Percentiles rank a stretch among this genome's conserved stretches.
phyloP scores from a whole-genome alignment of 2,888 invertebrate species.

The Yponomeuta evonymella region DNA sequence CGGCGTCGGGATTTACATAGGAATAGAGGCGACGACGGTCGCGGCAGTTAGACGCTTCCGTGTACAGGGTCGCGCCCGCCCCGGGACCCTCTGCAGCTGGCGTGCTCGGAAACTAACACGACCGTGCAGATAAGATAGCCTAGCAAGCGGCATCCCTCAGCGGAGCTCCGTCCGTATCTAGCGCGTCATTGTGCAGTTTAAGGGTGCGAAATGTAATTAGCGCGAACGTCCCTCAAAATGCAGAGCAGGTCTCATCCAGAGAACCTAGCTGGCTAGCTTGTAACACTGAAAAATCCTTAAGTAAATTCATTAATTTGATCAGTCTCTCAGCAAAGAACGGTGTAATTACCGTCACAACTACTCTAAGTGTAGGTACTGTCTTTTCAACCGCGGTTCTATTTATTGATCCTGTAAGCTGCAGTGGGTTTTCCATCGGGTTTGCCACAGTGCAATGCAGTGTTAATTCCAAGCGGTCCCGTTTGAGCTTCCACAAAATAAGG shows the following conservation, averaged over 20 bases:
- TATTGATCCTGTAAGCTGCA: background rate
- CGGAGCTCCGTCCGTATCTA: too few species aligned
- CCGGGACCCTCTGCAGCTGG: background rate
- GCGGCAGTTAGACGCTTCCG: constrained; percentile 52
- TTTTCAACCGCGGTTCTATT: background rate
- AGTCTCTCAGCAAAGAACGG: background rate
- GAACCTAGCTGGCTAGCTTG: background rate
- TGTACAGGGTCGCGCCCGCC: constrained; percentile 12
- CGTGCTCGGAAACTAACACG: background rate
- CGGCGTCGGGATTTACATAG: constrained; percentile 65
- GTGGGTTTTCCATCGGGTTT: background rate
- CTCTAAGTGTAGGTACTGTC: background rate
- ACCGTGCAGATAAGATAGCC: background rate
- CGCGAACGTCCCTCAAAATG: background rate
- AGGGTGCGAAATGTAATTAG: background rate
- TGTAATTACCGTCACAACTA: background rate
- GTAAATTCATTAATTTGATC: background rate
- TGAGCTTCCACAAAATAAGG: background rate
- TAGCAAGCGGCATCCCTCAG: background rate
- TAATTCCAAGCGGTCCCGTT: background rate
- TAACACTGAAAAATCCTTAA: background rate
- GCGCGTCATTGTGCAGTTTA: background rate
- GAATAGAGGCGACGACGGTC: constrained; percentile 53
- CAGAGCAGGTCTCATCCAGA: background rate
- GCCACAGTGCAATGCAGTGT: background rate